A percentile compares a stretch with the other conserved stretches of the same genome.
Evolutionary conservation across 2,797 vertebrate genomes (phyloP).

Genomic region (Channa striata): DNA sequence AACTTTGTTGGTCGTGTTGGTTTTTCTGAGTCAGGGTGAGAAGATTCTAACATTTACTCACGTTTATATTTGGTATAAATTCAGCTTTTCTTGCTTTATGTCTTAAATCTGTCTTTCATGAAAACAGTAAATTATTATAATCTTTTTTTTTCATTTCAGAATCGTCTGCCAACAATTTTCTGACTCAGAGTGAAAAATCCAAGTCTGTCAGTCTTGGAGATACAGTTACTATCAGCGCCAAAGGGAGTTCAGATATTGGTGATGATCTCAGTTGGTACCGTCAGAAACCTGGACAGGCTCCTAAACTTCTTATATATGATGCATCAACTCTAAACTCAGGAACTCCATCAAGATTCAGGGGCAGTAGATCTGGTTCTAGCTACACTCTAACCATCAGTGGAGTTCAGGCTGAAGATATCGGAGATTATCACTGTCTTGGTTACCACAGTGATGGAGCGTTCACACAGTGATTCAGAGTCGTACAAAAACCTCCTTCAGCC

Average conservation of each 20-base stretch:
- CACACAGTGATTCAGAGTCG: conserved; percentile 52
- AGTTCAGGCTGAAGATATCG: conserved; percentile 50
- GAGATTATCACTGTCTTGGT: conserved; percentile 47
- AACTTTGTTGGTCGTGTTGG: conserved; percentile 26
- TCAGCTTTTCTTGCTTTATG: neutral
- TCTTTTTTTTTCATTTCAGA: conserved; percentile 36
- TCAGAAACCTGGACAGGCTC: conserved; percentile 65
- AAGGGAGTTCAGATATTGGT: conserved; percentile 39
- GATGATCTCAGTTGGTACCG: conserved; percentile 50
- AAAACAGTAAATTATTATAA: too few relatives aligned
- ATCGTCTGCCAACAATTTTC: conserved; percentile 21
- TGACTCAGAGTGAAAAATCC: conserved; percentile 59
- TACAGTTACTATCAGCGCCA: conserved; percentile 52
- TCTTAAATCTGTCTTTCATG: too few relatives aligned
- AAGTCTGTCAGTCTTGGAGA: conserved; percentile 45
- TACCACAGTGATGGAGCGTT: fast-evolving
- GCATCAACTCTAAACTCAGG: conserved; percentile 7
- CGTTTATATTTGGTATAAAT: too few relatives aligned
- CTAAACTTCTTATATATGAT: conserved; percentile 29
- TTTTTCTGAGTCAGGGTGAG: conserved; percentile 48
- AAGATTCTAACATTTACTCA: neutral
- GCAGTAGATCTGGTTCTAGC: conserved; percentile 39
- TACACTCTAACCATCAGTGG: conserved; percentile 59
- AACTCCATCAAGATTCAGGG: conserved; percentile 57
- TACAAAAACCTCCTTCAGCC: conserved; percentile 63